Percentiles rank a stretch among this genome's conserved stretches.
These are phyloP conservation scores for Dryobotodes eremita DNA, from an alignment of 2,888 invertebrate species.

Conservation along the genomic window DNA sequence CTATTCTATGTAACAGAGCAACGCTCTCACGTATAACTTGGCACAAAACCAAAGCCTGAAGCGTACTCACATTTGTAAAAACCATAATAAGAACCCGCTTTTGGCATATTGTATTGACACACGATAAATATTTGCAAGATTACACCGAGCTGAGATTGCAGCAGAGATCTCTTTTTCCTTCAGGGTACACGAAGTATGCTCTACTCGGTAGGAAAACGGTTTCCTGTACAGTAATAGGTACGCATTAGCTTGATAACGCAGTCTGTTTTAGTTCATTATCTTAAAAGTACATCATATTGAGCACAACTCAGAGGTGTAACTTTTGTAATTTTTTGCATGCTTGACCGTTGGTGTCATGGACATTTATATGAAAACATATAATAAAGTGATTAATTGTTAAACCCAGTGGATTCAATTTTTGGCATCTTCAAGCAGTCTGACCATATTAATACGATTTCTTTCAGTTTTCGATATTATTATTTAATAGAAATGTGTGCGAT, in stretches of 20 bases:
- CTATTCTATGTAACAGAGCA: background rate
- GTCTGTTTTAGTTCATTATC: constrained; percentile 25
- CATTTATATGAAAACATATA: background rate
- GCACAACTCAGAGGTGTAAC: background rate
- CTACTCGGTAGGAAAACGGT: constrained; percentile 71
- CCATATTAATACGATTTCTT: too few species aligned
- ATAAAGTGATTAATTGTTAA: background rate
- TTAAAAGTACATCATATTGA: background rate
- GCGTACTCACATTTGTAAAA: constrained; percentile 88
- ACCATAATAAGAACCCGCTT: constrained; percentile 88
- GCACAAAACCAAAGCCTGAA: constrained; percentile 75
- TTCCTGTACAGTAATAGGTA: constrained; percentile 68
- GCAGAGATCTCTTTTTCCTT: constrained; percentile 74
- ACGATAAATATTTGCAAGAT: constrained; percentile 89
- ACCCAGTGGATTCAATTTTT: background rate
- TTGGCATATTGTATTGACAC: constrained; percentile 90
- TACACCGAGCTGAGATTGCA: constrained; percentile 81
- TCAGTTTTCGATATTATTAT: too few species aligned
- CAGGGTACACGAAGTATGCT: constrained; percentile 62
- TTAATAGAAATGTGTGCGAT: background rate
- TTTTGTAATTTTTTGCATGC: background rate
- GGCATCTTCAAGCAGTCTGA: background rate
- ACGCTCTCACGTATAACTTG: constrained; percentile 59
- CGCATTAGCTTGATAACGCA: constrained; percentile 31
- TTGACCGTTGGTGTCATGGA: too few species aligned